Evolutionary conservation across 1,140 invertebrate genomes (phyloP).

Genomic region (Gonioctena quinquepunctata): DNA sequence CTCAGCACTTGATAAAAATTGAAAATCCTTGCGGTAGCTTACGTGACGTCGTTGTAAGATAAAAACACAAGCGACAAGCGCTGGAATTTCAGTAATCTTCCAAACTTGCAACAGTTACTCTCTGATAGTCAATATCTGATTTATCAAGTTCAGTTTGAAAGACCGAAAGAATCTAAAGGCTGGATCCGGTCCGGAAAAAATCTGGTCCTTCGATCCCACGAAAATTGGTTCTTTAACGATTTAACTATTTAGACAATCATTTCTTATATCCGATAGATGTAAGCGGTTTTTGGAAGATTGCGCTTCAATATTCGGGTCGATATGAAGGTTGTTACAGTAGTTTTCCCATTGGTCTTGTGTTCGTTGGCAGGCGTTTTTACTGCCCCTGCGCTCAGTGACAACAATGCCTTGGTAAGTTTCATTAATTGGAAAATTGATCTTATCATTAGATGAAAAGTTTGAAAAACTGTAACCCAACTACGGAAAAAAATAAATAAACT

Average conservation of each 20-base stretch:
- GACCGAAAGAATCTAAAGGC: background rate
- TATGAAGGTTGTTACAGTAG: constrained; percentile 6
- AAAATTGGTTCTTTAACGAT: background rate
- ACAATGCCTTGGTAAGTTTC: constrained; percentile 12
- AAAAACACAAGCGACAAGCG: background rate
- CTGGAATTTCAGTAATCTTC: constrained; percentile 5
- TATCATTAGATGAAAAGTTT: no score
- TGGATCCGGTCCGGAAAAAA: background rate
- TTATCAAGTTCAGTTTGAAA: constrained; percentile 1
- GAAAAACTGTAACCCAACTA: no score
- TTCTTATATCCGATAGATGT: background rate
- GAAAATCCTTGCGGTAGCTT: constrained; percentile 18
- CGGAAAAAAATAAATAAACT: no score
- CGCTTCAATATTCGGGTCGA: background rate
- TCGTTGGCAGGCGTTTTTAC: background rate
- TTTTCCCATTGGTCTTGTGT: constrained; percentile 6
- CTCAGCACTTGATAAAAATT: background rate
- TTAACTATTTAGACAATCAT: background rate
- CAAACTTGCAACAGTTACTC: background rate
- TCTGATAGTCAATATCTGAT: background rate
- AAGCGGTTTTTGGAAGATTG: background rate
- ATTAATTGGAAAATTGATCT: background rate
- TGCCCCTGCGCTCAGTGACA: constrained; percentile 5
- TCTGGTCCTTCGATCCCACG: no score
- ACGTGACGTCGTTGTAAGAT: background rate